Evolutionary conservation across 2,888 invertebrate species (phyloP).

Genomic region (Chromoteleia sp.): DNA sequence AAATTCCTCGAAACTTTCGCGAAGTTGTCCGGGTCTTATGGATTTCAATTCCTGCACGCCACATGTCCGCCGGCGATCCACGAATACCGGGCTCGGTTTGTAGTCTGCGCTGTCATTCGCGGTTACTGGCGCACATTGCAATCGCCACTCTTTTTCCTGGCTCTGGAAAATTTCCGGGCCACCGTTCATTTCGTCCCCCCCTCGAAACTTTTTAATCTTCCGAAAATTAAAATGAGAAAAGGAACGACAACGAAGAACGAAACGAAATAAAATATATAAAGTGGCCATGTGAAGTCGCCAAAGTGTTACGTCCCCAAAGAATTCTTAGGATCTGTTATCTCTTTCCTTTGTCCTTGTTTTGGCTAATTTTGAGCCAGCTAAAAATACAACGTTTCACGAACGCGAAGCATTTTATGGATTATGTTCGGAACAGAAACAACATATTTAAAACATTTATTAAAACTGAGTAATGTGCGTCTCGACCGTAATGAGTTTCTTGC

Average conservation of each 20-base stretch:
- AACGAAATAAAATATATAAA: conserved; percentile 2
- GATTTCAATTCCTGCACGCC: conserved; percentile 76
- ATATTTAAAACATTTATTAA: conserved; percentile 29
- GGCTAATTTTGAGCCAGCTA: background rate
- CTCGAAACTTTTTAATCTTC: conserved; percentile 58
- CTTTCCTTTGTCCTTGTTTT: background rate
- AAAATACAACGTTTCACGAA: conserved; percentile 1
- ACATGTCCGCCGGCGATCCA: conserved; percentile 76
- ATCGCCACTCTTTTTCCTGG: conserved; percentile 52
- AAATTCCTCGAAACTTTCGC: conserved; percentile 73
- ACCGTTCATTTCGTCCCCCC: conserved; percentile 5
- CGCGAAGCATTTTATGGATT: background rate
- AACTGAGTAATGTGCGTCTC: conserved; percentile 26
- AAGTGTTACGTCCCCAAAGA: background rate
- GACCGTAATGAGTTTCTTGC: conserved; percentile 53
- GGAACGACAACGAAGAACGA: background rate
- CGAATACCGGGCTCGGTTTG: conserved; percentile 73
- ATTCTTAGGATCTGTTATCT: background rate
- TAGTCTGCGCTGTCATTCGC: conserved; percentile 50
- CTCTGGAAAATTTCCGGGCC: conserved; percentile 17
- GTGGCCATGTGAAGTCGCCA: background rate
- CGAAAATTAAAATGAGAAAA: conserved; percentile 22
- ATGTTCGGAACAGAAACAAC: conserved; percentile 3
- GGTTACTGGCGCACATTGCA: conserved; percentile 53
- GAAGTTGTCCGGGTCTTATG: conserved; percentile 75